phyloP scores from a whole-genome alignment of 2,113 vertebrate species.

The Periophthalmus modestus region DNA sequence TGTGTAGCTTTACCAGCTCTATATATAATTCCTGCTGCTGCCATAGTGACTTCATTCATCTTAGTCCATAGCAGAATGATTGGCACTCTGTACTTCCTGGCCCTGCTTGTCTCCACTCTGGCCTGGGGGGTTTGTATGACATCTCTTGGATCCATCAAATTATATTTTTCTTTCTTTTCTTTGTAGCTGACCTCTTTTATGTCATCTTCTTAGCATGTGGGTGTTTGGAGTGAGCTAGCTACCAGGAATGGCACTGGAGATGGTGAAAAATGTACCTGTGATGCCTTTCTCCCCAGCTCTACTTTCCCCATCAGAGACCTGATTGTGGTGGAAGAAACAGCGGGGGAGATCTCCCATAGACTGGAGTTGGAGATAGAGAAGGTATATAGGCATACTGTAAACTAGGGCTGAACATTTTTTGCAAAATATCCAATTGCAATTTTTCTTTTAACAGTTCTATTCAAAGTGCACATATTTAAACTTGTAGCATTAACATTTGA shows the following conservation, averaged over 20 bases:
- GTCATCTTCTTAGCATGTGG: slow-evolving; percentile 24
- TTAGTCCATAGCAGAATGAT: slow-evolving; percentile 60
- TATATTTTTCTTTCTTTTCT: slow-evolving; percentile 8
- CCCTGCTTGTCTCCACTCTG: slow-evolving; percentile 46
- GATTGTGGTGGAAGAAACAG: slow-evolving; percentile 48
- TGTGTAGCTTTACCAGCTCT: not conserved
- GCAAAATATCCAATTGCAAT: too few relatives aligned
- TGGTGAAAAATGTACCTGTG: slow-evolving; percentile 60
- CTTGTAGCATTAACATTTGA: too few relatives aligned
- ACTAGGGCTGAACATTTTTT: too few relatives aligned
- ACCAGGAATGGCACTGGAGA: slow-evolving; percentile 47
- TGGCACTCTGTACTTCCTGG: slow-evolving; percentile 45
- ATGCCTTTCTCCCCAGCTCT: slow-evolving; percentile 65
- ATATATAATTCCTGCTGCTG: slow-evolving; percentile 45
- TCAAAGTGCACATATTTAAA: too few relatives aligned
- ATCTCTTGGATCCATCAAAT: slow-evolving; percentile 7
- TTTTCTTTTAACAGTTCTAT: too few relatives aligned
- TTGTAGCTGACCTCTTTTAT: not conserved
- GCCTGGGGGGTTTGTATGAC: slow-evolving; percentile 55
- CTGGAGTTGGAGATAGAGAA: slow-evolving; percentile 70
- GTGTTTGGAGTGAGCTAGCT: slow-evolving; percentile 20
- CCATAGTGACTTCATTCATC: not conserved
- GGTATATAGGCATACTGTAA: slow-evolving; percentile 31
- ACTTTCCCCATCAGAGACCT: slow-evolving; percentile 63
- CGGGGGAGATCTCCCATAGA: slow-evolving; percentile 49